Evolutionary conservation across 1,140 invertebrate species (phyloP).

Genomic region (Leptinotarsa defecta): DNA sequence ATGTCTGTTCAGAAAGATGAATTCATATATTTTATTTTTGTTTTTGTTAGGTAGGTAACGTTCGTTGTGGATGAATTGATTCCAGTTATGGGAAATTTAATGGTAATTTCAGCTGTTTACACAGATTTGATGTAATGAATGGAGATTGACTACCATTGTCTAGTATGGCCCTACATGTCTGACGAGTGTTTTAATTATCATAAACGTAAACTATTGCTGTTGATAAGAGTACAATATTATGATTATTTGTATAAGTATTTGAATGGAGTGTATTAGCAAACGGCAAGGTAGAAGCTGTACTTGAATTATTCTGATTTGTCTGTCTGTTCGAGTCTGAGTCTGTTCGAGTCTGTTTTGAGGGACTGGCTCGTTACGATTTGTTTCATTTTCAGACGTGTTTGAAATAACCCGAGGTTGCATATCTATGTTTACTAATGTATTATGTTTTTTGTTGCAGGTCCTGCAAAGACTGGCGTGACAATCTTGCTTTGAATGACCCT

Average conservation of each 20-base stretch:
- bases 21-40: constrained; percentile 21
- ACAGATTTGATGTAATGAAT: constrained; percentile 19
- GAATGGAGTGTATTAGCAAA: constrained; percentile 7
- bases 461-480: constrained; percentile 16
- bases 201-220: constrained; percentile 16
- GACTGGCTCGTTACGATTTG: not conserved
- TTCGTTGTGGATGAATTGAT: constrained; percentile 12
- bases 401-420: not conserved
- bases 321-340: not conserved
- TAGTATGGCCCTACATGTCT: constrained; percentile 24
- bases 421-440: constrained; percentile 26
- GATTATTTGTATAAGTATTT: constrained; percentile 10
- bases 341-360: not conserved
- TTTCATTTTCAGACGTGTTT: not conserved
- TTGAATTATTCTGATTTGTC: not conserved
- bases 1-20: constrained; percentile 34
- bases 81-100: constrained; percentile 14
- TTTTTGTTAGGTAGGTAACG: not conserved
- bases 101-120: constrained; percentile 8
- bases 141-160: constrained; percentile 23
- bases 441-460: constrained; percentile 28
- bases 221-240: constrained; percentile 8
- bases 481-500: not conserved
- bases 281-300: too few relatives aligned
- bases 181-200: not conserved